These are phyloP conservation scores for Neosilurus mollespiculum DNA, from an alignment of 2,797 vertebrate genomes.

Conservation along the genomic window DNA sequence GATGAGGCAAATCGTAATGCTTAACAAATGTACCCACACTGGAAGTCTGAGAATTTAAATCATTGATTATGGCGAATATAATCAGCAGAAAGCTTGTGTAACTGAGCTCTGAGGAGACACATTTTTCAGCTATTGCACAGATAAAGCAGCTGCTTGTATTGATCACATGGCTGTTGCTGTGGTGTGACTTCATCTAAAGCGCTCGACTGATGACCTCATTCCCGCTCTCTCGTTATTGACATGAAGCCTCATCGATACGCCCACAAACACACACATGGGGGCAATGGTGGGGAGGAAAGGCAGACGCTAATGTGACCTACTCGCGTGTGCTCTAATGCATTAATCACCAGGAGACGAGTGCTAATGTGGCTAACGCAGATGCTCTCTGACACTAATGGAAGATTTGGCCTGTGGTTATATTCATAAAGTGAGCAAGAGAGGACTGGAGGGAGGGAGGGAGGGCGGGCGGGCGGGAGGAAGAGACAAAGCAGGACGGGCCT, in stretches of 20 bases:
- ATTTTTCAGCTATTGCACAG: neutral
- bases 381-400: constrained; percentile 92
- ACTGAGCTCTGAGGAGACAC: neutral
- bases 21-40: neutral
- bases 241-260: constrained; percentile 20
- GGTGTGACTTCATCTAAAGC: constrained; percentile 21
- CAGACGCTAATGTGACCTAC: constrained; percentile 75
- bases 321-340: constrained; percentile 80
- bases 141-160: neutral
- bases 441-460: neutral
- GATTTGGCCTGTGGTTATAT: constrained; percentile 87
- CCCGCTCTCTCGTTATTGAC: constrained; percentile 30
- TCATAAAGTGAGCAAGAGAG: constrained; percentile 43
- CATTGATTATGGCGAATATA: neutral
- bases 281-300: constrained; percentile 58
- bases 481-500: constrained; percentile 19
- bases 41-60: neutral
- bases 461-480: neutral
- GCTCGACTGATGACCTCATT: constrained; percentile 42
- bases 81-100: neutral
- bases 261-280: constrained; percentile 52
- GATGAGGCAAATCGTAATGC: neutral
- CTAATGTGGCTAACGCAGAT: constrained; percentile 81
- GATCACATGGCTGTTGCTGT: neutral
- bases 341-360: constrained; percentile 83